Evolutionary conservation across 2,797 vertebrate species (phyloP).

Genomic region (Sebastes hopkinsi): DNA sequence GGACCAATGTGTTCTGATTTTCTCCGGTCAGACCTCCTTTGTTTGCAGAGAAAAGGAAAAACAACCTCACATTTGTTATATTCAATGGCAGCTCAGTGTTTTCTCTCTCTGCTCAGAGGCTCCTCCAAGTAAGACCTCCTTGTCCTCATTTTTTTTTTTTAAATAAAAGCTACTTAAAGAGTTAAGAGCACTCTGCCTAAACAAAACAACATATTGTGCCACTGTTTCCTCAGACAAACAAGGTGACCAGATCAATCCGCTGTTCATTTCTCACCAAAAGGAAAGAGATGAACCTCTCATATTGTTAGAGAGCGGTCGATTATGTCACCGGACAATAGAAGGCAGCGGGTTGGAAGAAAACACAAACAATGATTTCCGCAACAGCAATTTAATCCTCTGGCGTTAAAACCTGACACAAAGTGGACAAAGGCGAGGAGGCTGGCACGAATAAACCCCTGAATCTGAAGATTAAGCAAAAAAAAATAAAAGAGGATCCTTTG

Average conservation of each 20-base stretch:
- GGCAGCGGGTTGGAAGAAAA: constrained; percentile 64
- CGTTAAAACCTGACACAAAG: constrained; percentile 77
- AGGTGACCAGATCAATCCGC: constrained; percentile 55
- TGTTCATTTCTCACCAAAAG: constrained; percentile 55
- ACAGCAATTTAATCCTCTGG: constrained; percentile 78
- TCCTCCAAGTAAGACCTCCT: constrained; percentile 49
- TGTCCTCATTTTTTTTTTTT: constrained; percentile 24
- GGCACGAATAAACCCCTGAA: constrained; percentile 69
- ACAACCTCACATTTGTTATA: constrained; percentile 23
- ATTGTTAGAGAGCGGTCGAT: constrained; percentile 65
- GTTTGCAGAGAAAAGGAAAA: constrained; percentile 42
- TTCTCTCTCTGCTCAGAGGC: constrained; percentile 3
- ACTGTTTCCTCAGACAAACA: constrained; percentile 51
- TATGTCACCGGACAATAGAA: constrained; percentile 63
- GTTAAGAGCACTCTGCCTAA: constrained; percentile 63
- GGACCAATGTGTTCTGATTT: background rate
- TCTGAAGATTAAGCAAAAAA: constrained; percentile 73
- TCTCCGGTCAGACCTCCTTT: constrained; percentile 12
- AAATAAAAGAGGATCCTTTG: constrained; percentile 66
- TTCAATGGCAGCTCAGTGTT: constrained; percentile 18
- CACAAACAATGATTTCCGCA: constrained; percentile 77
- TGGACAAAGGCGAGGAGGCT: constrained; percentile 70
- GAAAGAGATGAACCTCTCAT: constrained; percentile 62
- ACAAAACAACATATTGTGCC: constrained; percentile 57
- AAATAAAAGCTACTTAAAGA: constrained; percentile 53